A percentile compares a stretch with the other conserved stretches of the same genome.
phyloP scores from a whole-genome alignment of 2,797 vertebrate species.

The Myotis vivesi region DNA sequence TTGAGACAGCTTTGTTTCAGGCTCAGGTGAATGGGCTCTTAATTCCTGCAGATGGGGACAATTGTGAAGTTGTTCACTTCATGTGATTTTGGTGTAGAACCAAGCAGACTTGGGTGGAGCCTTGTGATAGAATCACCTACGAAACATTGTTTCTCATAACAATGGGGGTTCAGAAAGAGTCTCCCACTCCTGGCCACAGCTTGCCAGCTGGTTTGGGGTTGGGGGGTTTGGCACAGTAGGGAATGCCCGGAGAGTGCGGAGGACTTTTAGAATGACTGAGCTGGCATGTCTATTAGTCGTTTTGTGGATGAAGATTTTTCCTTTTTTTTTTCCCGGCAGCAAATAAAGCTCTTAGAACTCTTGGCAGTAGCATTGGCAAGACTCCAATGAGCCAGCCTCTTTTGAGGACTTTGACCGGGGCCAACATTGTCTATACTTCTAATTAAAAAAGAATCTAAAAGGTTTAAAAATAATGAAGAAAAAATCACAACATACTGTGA shows the following conservation, averaged over 20 bases:
- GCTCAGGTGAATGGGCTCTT: not conserved
- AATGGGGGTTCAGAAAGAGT: not conserved
- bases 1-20: not conserved
- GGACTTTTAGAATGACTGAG: conserved; percentile 13
- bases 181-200: not conserved
- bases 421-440: not conserved
- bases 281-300: not conserved
- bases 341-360: not conserved
- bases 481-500: not conserved
- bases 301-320: not conserved
- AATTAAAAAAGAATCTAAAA: not conserved
- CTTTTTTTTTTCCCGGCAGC: not conserved
- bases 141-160: not conserved
- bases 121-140: not conserved
- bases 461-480: not conserved
- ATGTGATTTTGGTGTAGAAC: not conserved
- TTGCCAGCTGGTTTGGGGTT: not conserved
- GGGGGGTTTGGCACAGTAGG: not conserved
- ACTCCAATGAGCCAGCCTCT: not conserved
- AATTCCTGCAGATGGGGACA: not conserved
- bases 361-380: not conserved
- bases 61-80: not conserved
- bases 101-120: not conserved
- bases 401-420: conserved; percentile 34
- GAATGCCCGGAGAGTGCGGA: not conserved